phyloP scores from a whole-genome alignment of 2,113 vertebrate species.

The Heliornis fulica region DNA sequence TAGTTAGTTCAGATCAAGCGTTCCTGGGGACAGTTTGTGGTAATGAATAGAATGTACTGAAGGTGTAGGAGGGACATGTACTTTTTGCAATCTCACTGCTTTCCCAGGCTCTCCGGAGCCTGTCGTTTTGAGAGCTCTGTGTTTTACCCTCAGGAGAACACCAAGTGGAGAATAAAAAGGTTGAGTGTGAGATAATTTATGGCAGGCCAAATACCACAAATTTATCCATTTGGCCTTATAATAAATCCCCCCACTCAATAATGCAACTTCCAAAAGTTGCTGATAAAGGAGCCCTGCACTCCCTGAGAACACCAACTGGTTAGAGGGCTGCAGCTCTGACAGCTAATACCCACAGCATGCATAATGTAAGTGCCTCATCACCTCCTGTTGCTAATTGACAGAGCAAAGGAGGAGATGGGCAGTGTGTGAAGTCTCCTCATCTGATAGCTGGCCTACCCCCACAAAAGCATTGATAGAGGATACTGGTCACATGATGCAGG shows the following conservation, averaged over 20 bases:
- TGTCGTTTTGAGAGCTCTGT: not conserved
- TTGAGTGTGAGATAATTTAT: not conserved
- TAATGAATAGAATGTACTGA: conserved; percentile 37
- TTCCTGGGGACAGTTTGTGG: conserved; percentile 22
- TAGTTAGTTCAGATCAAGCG: conserved; percentile 44
- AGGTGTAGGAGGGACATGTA: conserved; percentile 12
- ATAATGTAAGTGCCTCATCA: not conserved
- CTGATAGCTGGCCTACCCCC: not conserved
- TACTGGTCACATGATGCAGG: not conserved
- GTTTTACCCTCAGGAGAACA: conserved; percentile 32
- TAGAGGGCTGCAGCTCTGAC: not conserved
- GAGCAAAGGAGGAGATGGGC: not conserved
- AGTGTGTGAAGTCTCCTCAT: not conserved
- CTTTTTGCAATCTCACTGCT: conserved; percentile 9
- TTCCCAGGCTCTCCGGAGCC: conserved; percentile 17
- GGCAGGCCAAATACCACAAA: not conserved
- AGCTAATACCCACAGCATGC: not conserved
- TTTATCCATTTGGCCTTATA: not conserved
- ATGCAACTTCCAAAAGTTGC: not conserved
- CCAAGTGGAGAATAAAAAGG: not conserved
- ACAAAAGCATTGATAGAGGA: not conserved
- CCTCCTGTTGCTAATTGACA: not conserved
- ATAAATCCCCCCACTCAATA: not conserved
- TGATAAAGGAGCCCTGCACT: not conserved
- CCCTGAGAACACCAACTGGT: not conserved